Evolutionary conservation across 2,888 invertebrate species (phyloP), one percentile per base, ranked within the genome.

Genomic region (Adela reaumurella): DNA sequence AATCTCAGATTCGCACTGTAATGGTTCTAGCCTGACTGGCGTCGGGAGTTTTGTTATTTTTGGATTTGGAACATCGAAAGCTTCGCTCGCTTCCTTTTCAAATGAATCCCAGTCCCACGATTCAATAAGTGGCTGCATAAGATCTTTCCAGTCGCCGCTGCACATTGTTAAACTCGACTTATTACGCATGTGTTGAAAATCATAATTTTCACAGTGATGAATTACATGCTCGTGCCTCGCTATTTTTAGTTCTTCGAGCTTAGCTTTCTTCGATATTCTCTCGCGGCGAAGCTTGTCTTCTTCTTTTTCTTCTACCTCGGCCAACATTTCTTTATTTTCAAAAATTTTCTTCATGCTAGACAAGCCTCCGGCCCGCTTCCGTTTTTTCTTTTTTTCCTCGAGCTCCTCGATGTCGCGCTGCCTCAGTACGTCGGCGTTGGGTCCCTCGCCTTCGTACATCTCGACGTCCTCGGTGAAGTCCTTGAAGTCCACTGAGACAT

Each of bases 291-390:
- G 64, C 57, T 74, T 79, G 56, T 79, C 68, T 64, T 84, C 84
- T 61, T 87, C 83, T 51, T 80, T 61, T 53, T 81, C 81, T 58
- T 78, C 68, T 17, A 80, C 80, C 59, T 88, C 88, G 2, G 86
- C 88, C 35, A 83, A 74, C 55, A 77, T 83, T 63, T 89, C 89
- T 65, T 89, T 90, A 48, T 86, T 88, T 69, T 90, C 90, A 65
- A 90, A 90, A 58, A 90, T 86, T 70, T 86, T 86, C 55, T 84
- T 83, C 66, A 84, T 82, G 47, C 83, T 81, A 46, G 83, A 85
- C 18, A 89, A 62, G 46, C 85, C 83, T 56, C 85, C 82, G n/a
- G 84, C 81, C 49, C 84, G 74, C 62, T 86, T 85, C 46, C 83
- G 76, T 56, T 82, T 83, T 52, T 78, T 77, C 55, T 78, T 81